Percentiles rank a stretch among this genome's conserved stretches.
These are phyloP conservation scores for Lithophane leautieri DNA, from an alignment of 2,888 invertebrate genomes.

Conservation along the genomic window DNA sequence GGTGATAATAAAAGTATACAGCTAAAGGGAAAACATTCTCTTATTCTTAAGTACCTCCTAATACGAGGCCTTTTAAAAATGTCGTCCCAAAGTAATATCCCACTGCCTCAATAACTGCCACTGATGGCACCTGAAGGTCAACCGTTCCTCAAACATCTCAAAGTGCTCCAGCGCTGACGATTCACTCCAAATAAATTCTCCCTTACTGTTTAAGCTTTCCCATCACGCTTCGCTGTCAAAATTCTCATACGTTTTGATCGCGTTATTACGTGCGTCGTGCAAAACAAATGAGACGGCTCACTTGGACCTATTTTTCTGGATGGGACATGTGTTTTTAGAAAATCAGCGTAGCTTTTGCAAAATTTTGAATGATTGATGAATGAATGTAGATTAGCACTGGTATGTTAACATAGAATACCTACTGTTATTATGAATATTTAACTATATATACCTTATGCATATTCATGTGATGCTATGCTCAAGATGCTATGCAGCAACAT, in stretches of 20 bases:
- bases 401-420: background rate
- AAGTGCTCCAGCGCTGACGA: conserved; percentile 59
- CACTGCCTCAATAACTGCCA: conserved; percentile 19
- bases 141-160: conserved; percentile 48
- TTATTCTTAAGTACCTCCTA: conserved; percentile 2
- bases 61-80: conserved; percentile 17
- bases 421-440: background rate
- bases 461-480: no score
- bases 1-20: no score
- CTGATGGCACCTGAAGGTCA: conserved; percentile 53
- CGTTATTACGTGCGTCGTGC: conserved; percentile 85
- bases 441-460: background rate
- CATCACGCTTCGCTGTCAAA: conserved; percentile 85
- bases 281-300: conserved; percentile 84
- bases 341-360: no score
- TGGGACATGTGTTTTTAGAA: conserved; percentile 16
- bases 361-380: no score
- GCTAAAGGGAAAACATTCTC: conserved; percentile 4
- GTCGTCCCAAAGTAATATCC: conserved; percentile 15
- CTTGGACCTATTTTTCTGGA: conserved; percentile 44
- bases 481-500: no score
- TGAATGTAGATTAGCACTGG: background rate
- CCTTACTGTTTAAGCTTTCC: conserved; percentile 78
- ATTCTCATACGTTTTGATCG: conserved; percentile 89
- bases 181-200: conserved; percentile 72